These are phyloP conservation scores for Osmerus eperlanus DNA, from an alignment of 2,113 vertebrate species.

Conservation along the genomic window DNA sequence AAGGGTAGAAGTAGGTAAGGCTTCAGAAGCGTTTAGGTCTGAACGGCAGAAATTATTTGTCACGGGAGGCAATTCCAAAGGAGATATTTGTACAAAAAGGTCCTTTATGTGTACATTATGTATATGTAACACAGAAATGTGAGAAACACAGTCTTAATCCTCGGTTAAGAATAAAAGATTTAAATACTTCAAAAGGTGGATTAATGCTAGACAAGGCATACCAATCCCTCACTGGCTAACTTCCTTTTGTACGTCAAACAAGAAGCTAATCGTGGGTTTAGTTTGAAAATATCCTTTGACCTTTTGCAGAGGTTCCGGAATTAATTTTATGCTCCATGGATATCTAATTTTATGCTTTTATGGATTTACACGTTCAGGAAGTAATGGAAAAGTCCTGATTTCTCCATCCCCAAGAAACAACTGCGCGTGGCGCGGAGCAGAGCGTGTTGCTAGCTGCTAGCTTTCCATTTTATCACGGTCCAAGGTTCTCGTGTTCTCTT, in stretches of 20 bases:
- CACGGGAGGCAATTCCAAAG: conserved; percentile 19
- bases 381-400: conserved; percentile 60
- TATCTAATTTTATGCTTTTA: conserved; percentile 73
- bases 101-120: conserved; percentile 39
- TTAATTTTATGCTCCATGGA: conserved; percentile 70
- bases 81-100: conserved; percentile 6
- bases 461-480: conserved; percentile 29
- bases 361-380: conserved; percentile 58
- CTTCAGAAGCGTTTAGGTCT: neutral
- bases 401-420: conserved; percentile 50
- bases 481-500: conserved; percentile 20
- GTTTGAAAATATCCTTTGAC: conserved; percentile 69
- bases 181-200: conserved; percentile 65
- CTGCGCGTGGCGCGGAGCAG: conserved; percentile 30
- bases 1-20: conserved; percentile 33
- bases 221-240: conserved; percentile 65
- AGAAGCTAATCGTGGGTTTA: conserved; percentile 65
- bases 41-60: conserved; percentile 29
- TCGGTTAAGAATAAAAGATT: conserved; percentile 56
- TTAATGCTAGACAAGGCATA: conserved; percentile 64
- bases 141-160: conserved; percentile 56
- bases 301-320: conserved; percentile 65
- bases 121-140: conserved; percentile 52
- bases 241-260: conserved; percentile 67
- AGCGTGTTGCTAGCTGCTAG: conserved; percentile 24